A percentile compares a stretch with the other conserved stretches of the same genome.
Evolutionary conservation across 2,113 vertebrate species (phyloP).

Genomic region (Leiothrix lutea): DNA sequence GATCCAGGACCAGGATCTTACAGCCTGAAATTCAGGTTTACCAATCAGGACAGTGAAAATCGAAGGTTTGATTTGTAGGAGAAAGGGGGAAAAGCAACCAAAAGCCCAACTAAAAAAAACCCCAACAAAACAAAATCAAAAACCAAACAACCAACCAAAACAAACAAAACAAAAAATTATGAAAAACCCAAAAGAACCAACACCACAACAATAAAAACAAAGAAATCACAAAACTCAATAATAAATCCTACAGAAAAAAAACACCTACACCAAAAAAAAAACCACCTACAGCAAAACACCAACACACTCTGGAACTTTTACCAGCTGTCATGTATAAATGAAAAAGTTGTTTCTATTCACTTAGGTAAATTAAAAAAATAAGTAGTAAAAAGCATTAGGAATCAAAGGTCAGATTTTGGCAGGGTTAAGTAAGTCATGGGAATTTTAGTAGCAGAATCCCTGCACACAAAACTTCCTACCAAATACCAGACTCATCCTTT

Average conservation of each 20-base stretch:
- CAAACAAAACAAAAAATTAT: not conserved
- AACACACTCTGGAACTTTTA: not conserved
- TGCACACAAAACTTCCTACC: not conserved
- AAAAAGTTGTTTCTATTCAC: not conserved
- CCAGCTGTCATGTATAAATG: not conserved
- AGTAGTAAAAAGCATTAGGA: not conserved
- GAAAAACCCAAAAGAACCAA: not conserved
- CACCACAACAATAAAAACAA: not conserved
- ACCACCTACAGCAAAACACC: not conserved
- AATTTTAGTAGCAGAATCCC: not conserved
- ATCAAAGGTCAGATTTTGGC: not conserved
- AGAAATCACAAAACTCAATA: not conserved
- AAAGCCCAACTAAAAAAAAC: not conserved
- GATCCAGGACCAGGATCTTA: not conserved
- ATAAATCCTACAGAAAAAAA: not conserved
- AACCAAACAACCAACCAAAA: not conserved
- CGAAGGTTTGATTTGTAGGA: rapidly evolving
- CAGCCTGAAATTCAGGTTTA: not conserved
- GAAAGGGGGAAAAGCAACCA: rapidly evolving
- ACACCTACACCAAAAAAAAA: too few species aligned
- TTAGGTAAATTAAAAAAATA: not conserved
- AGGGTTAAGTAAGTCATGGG: not conserved
- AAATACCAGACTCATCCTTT: not conserved
- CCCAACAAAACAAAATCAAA: too few species aligned
- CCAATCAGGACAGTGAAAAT: not conserved